Conservation (phyloP, 1,140 invertebrate genomes). For the Schmidtea mediterranea region DNA sequence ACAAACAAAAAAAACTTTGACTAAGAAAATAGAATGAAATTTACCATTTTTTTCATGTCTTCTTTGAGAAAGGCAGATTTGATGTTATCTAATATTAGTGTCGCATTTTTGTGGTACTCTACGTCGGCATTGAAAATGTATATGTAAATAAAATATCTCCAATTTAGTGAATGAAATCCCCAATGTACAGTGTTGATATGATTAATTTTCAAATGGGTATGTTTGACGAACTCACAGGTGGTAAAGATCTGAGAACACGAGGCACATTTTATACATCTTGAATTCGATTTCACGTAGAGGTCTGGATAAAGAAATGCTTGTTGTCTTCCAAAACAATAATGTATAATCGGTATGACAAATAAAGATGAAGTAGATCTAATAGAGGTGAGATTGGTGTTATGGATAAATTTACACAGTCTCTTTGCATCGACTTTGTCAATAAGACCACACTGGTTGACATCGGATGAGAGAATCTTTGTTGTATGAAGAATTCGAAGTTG, state of each 20-base stretch:
- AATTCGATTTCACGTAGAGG: slow-evolving; percentile 40
- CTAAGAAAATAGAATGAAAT: too few relatives aligned
- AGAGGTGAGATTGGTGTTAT: background rate
- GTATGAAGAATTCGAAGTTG: slow-evolving; percentile 56
- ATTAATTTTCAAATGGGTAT: slow-evolving; percentile 42
- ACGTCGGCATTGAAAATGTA: too few relatives aligned
- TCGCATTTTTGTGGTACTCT: too few relatives aligned
- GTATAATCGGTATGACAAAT: slow-evolving; percentile 38
- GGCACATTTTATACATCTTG: slow-evolving; percentile 62
- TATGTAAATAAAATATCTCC: slow-evolving; percentile 39
- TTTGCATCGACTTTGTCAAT: slow-evolving; percentile 79
- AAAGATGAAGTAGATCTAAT: background rate
- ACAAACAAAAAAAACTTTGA: too few relatives aligned
- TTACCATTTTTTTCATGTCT: too few relatives aligned
- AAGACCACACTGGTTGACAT: slow-evolving; percentile 50
- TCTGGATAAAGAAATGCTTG: slow-evolving; percentile 56
- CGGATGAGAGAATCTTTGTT: slow-evolving; percentile 43
- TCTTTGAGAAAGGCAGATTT: too few relatives aligned
- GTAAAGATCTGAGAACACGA: slow-evolving; percentile 59
- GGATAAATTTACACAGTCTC: slow-evolving; percentile 41
- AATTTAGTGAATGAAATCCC: slow-evolving; percentile 83
- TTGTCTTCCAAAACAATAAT: slow-evolving; percentile 82
- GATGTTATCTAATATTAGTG: too few relatives aligned
- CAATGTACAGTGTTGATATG: slow-evolving; percentile 80
- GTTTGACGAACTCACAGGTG: slow-evolving; percentile 66